Evolutionary conservation across 1,140 invertebrate genomes (phyloP).

Genomic region (Bombus impatiens): DNA sequence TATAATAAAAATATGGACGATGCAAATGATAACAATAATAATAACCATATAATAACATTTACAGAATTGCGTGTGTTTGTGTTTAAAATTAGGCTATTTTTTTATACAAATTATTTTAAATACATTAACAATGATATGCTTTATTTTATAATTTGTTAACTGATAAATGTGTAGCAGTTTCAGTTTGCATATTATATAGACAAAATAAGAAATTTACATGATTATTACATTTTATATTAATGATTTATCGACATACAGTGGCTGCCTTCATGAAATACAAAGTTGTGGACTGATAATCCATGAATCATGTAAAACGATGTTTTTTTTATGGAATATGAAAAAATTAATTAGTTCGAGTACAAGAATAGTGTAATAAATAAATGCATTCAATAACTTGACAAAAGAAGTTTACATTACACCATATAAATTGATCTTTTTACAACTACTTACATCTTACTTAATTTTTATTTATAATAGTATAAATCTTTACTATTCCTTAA

Average conservation of each 20-base stretch:
- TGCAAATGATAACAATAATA: conserved; percentile 31
- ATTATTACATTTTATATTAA: conserved; percentile 35
- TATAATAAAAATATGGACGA: neutral
- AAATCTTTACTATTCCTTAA: neutral
- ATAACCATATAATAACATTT: conserved; percentile 28
- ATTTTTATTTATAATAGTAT: neutral
- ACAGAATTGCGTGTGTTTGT: conserved; percentile 48
- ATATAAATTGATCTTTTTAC: conserved; percentile 15
- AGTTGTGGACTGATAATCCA: conserved; percentile 5
- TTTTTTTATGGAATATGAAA: neutral
- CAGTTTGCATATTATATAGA: neutral
- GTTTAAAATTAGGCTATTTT: conserved; percentile 45
- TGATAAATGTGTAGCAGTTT: conserved; percentile 17
- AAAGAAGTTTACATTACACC: conserved; percentile 30
- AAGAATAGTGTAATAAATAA: conserved; percentile 29
- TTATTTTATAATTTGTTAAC: conserved; percentile 44
- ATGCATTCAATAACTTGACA: neutral
- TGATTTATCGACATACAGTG: conserved; percentile 29
- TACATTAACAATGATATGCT: conserved; percentile 58
- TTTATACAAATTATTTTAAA: conserved; percentile 66
- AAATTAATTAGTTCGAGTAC: neutral
- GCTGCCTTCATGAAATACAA: conserved; percentile 31
- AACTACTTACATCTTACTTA: conserved; percentile 3
- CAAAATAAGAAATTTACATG: conserved; percentile 34
- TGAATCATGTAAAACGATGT: neutral